Evolutionary conservation across 2,797 vertebrate species (phyloP).

Genomic region (Onychomys torridus): DNA sequence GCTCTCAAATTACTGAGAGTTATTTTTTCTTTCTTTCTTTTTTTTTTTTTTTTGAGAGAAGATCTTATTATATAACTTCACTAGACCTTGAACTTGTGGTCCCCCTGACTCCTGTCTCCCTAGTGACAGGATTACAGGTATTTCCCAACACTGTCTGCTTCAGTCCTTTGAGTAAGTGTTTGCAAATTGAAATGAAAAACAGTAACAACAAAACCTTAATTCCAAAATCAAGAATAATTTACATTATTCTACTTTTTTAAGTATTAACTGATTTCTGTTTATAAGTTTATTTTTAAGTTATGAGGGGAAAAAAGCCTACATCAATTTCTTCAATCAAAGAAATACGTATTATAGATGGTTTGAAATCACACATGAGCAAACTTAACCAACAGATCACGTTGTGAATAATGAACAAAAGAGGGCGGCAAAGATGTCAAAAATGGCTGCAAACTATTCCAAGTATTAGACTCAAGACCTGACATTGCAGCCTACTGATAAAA

Average conservation of each 20-base stretch:
- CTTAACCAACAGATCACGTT: not conserved
- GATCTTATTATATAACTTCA: not conserved
- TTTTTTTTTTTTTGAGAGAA: not conserved
- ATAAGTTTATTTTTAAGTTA: slow-evolving; percentile 34
- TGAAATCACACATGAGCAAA: not conserved
- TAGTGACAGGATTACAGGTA: not conserved
- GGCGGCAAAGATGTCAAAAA: not conserved
- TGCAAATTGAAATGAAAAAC: slow-evolving; percentile 1
- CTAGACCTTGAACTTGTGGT: not conserved
- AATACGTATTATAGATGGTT: not conserved
- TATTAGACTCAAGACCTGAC: not conserved
- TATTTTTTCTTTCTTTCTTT: not conserved
- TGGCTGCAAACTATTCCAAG: not conserved
- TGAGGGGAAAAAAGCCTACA: not conserved
- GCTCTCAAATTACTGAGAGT: slow-evolving; percentile 27
- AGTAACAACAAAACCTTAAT: not conserved
- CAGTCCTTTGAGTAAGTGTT: not conserved
- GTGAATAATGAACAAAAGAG: not conserved
- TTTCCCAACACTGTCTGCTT: not conserved
- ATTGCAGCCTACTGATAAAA: slow-evolving; percentile 8
- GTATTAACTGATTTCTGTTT: not conserved
- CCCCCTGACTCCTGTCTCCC: not conserved
- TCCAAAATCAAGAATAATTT: slow-evolving; percentile 26
- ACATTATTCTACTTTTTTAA: not conserved
- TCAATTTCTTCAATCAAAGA: slow-evolving; percentile 7